Conservation (phyloP, 2,113 vertebrate species). For the Embiotoca jacksoni region DNA sequence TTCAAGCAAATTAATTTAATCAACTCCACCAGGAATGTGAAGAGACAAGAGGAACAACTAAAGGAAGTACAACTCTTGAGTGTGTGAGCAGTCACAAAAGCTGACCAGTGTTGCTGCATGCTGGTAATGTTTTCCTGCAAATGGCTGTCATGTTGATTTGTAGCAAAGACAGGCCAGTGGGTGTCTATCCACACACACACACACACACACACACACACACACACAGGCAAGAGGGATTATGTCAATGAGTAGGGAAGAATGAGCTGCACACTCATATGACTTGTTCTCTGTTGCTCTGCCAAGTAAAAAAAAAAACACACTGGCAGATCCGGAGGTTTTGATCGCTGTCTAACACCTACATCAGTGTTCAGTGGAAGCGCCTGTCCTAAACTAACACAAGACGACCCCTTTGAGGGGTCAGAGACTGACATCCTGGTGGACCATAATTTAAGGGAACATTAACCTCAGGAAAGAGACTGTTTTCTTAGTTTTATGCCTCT, state of each 20-base stretch:
- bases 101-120: too few species aligned
- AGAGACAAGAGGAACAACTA: too few species aligned
- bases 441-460: constrained; percentile 30
- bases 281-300: constrained; percentile 60
- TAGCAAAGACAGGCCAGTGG: neutral
- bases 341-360: constrained; percentile 36
- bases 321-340: constrained; percentile 19
- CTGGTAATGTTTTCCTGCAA: too few species aligned
- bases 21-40: too few species aligned
- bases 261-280: constrained; percentile 45
- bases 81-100: too few species aligned
- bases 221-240: constrained; percentile 53
- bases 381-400: constrained; percentile 24
- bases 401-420: neutral
- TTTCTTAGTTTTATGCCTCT: neutral
- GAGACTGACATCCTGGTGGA: neutral
- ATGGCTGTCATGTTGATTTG: too few species aligned
- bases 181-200: neutral
- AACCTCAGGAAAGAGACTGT: neutral
- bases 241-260: constrained; percentile 45
- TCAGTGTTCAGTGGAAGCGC: constrained; percentile 8
- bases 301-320: constrained; percentile 50
- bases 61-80: too few species aligned
- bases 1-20: too few species aligned
- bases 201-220: neutral